phyloP scores from a whole-genome alignment of 2,113 vertebrate species.

The Syngnathus floridae region DNA sequence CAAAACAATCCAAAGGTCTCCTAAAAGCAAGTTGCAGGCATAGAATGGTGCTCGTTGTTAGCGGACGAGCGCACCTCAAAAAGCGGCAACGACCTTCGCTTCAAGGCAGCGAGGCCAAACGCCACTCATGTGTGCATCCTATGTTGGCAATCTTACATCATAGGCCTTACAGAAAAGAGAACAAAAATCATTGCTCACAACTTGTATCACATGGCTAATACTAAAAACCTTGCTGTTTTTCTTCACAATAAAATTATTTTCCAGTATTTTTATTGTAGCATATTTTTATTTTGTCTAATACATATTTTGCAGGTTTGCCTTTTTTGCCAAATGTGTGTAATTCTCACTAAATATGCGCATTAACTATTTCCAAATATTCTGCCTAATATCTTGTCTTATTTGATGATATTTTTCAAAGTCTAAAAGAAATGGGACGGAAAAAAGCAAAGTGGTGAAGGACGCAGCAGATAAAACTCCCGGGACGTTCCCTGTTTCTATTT shows the following conservation, averaged over 20 bases:
- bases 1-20: not conserved
- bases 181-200: not conserved
- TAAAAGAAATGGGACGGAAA: slow-evolving; percentile 44
- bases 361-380: not conserved
- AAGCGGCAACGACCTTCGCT: slow-evolving; percentile 40
- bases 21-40: slow-evolving; percentile 48
- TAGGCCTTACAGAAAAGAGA: not conserved
- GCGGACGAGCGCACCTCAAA: slow-evolving; percentile 20
- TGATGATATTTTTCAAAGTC: too few species aligned
- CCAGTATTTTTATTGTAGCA: too few species aligned
- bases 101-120: slow-evolving; percentile 9
- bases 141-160: not conserved
- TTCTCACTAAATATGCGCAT: not conserved
- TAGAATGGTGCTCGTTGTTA: slow-evolving; percentile 57
- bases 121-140: slow-evolving; percentile 14
- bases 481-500: slow-evolving; percentile 68
- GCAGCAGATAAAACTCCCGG: slow-evolving; percentile 51
- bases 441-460: not conserved
- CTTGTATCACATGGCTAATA: not conserved
- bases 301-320: too few species aligned
- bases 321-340: not conserved
- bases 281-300: too few species aligned
- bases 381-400: not conserved
- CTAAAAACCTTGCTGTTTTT: not conserved
- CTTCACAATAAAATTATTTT: not conserved